Conservation (phyloP, 1,140 invertebrate species). For the Phocides pigmalion region DNA sequence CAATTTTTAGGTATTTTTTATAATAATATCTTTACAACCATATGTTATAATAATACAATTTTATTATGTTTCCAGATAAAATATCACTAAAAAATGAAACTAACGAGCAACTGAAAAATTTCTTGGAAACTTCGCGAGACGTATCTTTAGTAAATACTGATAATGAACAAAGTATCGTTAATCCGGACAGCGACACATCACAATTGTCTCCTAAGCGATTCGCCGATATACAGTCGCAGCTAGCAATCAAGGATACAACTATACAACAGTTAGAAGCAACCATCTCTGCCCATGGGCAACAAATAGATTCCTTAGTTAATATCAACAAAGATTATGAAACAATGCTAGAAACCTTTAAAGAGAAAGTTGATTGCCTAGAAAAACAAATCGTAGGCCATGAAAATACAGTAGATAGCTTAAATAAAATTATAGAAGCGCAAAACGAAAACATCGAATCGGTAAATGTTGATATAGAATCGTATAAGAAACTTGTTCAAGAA, state of each 20-base stretch:
- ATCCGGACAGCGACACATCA: conserved; percentile 26
- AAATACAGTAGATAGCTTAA: conserved; percentile 57
- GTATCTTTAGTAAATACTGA: conserved; percentile 58
- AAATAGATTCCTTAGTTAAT: conserved; percentile 54
- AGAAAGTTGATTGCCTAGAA: conserved; percentile 50
- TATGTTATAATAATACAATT: conserved; percentile 21
- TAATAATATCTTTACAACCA: no score
- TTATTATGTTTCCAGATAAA: conserved; percentile 45
- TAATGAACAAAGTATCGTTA: conserved; percentile 51
- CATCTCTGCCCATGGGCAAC: conserved; percentile 51
- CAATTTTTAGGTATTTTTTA: background rate
- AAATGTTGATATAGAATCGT: conserved; percentile 59
- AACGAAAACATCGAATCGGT: conserved; percentile 51
- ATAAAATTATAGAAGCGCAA: conserved; percentile 59
- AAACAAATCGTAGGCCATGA: conserved; percentile 56
- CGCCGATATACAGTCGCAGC: conserved; percentile 47
- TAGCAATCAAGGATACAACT: conserved; percentile 47
- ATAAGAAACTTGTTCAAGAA: conserved; percentile 60
- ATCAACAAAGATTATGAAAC: conserved; percentile 50
- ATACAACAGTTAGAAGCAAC: conserved; percentile 58
- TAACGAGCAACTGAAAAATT: conserved; percentile 43
- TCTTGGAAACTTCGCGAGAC: conserved; percentile 56
- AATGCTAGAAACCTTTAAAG: conserved; percentile 47
- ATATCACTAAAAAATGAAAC: conserved; percentile 34
- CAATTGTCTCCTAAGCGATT: conserved; percentile 5